Evolutionary conservation across 30 jellyfish, hydroid and myxozoan species (phyloP).

Genomic region (Turritopsis rubra): DNA sequence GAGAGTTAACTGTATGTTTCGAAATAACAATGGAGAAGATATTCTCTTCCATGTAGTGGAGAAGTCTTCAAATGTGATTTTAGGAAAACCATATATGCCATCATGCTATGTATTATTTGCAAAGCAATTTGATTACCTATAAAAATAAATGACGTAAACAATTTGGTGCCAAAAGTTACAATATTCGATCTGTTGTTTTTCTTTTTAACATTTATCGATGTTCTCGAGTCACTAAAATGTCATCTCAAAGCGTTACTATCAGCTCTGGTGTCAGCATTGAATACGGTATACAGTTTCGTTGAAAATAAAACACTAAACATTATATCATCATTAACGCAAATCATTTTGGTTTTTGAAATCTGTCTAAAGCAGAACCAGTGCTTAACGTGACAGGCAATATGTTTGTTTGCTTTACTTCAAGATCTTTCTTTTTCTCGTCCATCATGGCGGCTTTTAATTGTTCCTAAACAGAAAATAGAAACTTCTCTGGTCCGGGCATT

Average conservation of each 20-base stretch:
- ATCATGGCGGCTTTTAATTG: slow-evolving; percentile 42
- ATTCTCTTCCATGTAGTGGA: no score
- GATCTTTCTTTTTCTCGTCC: slow-evolving; percentile 36
- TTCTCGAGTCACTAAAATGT: not conserved
- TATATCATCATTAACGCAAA: not conserved
- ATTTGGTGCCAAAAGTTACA: not conserved
- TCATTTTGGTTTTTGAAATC: slow-evolving; percentile 36
- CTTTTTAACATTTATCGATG: no score
- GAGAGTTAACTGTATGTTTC: no score
- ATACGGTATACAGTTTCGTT: not conserved
- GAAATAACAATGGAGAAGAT: no score
- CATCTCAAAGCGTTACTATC: not conserved
- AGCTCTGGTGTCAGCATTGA: not conserved
- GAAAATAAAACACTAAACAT: not conserved
- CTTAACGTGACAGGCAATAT: slow-evolving; percentile 16
- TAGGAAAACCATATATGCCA: no score
- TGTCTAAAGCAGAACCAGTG: slow-evolving; percentile 46
- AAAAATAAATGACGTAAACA: no score
- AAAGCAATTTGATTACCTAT: no score
- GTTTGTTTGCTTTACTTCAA: slow-evolving; percentile 1
- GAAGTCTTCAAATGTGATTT: no score
- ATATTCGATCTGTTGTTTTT: no score
- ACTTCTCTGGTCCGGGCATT: no score
- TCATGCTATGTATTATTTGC: no score
- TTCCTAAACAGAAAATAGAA: slow-evolving; percentile 31